phyloP scores from a whole-genome alignment of 2,888 invertebrate species.

The Papilio protenor region DNA sequence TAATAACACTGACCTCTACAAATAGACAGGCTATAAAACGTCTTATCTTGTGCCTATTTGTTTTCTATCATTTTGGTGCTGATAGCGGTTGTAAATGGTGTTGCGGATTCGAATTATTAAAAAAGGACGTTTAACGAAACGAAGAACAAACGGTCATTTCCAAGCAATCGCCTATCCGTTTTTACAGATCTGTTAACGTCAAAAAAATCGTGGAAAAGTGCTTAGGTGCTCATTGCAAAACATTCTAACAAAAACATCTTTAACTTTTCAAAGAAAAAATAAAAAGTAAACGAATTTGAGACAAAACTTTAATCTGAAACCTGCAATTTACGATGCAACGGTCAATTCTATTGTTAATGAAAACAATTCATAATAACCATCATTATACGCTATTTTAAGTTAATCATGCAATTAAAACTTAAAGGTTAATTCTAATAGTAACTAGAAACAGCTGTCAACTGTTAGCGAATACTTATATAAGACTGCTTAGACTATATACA shows the following conservation, averaged over 20 bases:
- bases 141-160: no score
- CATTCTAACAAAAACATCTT: no score
- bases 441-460: not conserved
- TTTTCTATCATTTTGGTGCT: no score
- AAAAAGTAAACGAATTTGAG: not conserved
- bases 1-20: not conserved
- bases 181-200: no score
- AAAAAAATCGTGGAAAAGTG: no score
- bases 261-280: not conserved
- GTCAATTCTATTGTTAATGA: slow-evolving; percentile 31
- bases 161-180: no score
- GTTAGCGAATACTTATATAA: not conserved
- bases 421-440: not conserved
- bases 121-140: no score
- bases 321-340: not conserved
- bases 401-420: slow-evolving; percentile 28
- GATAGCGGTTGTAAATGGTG: no score
- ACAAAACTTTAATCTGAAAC: not conserved
- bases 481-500: not conserved
- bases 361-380: slow-evolving; percentile 29
- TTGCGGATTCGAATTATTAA: no score
- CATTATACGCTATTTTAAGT: slow-evolving; percentile 11
- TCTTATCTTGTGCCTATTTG: not conserved
- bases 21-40: not conserved
- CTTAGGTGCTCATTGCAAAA: no score